Base-by-base conservation (phyloP, 2,797 vertebrate species). In the Loris lydekkerianus region DNA sequence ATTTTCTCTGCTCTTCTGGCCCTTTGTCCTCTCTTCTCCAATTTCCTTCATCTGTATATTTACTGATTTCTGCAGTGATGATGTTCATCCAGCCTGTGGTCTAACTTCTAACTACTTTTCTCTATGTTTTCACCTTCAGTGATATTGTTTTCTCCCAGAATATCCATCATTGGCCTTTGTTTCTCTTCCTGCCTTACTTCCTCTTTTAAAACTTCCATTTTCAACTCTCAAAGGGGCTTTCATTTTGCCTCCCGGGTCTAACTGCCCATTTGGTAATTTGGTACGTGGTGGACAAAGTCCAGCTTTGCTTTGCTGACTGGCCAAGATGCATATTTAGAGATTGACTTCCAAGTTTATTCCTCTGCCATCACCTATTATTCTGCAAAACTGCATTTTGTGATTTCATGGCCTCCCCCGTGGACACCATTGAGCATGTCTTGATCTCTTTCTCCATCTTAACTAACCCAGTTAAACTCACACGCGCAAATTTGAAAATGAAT, bases 401-500 rank as follows among this genome's bases (percentile, higher is more conserved):
- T 65, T 94, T 85, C 53, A 17, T 49, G 67, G 70, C 7, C 76
- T 94, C 53, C 81, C 13, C 8, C n/a, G 31, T 18, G 27, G 15
- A 69, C 27, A 15, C 67, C 43, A 76, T 0, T 58, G 17, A 96
- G 67, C 75, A 11, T 37, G 53, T n/a, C 63, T 78, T 93, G 53
- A 61, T 89, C 89, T 94, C 89, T 80, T 78, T 83, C 78, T 75
- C 76, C 93, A 92, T 60, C 94, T 89, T 86, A 60, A 18, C 21
- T 72, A 89, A 96, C 73, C 67, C 77, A 63, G 60, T 82, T 89
- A 76, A n/a, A 80, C 67, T 92, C 84, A 69, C 9, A 25, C 37
- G 88, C 76, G 72, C 97, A 96, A 96, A 97, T 92, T 80, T 4
- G 15, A 92, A 94, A 97, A 90, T 93, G 37, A 58, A 97, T 77